phyloP scores from a whole-genome alignment of 2,113 vertebrate species.

The Tragelaphus imberbis region DNA sequence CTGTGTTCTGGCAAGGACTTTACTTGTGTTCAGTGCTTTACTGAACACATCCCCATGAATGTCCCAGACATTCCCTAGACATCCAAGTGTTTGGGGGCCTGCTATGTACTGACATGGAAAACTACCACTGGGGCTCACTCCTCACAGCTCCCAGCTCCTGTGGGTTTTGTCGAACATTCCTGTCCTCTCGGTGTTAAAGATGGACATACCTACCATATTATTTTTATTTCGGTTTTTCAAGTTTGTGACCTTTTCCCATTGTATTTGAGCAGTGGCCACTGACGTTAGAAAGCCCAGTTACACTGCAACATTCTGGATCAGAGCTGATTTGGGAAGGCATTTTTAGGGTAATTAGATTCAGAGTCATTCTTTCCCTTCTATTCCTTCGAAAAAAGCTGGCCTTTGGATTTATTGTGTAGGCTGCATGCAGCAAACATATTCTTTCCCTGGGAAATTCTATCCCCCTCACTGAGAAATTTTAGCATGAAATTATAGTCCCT shows the following conservation, averaged over 20 bases:
- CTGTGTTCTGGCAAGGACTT: background rate
- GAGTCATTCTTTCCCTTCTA: background rate
- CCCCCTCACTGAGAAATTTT: background rate
- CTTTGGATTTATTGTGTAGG: constrained; percentile 20
- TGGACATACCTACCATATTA: background rate
- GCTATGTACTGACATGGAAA: background rate
- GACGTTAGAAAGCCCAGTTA: background rate
- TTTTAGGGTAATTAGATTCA: constrained; percentile 31
- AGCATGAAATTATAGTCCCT: background rate
- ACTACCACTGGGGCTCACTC: background rate
- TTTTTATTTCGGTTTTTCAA: background rate
- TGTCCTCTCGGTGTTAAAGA: background rate
- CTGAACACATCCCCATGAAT: background rate
- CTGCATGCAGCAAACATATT: background rate
- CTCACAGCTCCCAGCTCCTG: background rate
- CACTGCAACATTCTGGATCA: background rate
- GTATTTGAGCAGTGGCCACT: background rate
- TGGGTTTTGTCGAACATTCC: background rate
- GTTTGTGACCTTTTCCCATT: background rate
- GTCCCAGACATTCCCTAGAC: background rate
- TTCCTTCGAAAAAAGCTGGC: background rate
- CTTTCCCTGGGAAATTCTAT: background rate
- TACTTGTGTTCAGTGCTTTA: background rate
- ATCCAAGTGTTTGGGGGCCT: background rate
- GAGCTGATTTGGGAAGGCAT: background rate